phyloP scores from a whole-genome alignment of 1,140 invertebrate species.

The Caenorhabditis inopinata region DNA sequence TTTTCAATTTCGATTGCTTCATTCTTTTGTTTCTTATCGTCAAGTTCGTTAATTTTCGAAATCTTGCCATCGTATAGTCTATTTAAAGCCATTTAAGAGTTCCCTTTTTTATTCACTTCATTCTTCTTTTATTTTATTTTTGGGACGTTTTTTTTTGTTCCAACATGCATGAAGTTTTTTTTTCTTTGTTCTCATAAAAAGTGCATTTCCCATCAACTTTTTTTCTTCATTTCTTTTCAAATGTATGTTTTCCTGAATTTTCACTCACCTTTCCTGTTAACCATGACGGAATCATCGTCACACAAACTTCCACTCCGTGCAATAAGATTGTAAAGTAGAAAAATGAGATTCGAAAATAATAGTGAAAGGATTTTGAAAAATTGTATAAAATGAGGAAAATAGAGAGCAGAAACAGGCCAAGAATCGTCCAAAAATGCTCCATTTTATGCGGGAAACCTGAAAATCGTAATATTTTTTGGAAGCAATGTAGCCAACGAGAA shows the following conservation, averaged over 20 bases:
- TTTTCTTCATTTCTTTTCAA: not conserved
- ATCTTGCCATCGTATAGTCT: no score
- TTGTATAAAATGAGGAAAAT: not conserved
- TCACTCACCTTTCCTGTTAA: not conserved
- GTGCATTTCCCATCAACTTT: not conserved
- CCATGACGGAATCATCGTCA: conserved; percentile 3
- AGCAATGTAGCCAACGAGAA: no score
- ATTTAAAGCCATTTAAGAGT: no score
- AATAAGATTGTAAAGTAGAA: not conserved
- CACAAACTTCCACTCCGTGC: conserved; percentile 21
- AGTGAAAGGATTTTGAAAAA: not conserved
- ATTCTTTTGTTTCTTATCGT: no score
- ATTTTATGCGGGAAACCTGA: not conserved
- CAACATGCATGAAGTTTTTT: not conserved
- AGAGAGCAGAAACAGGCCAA: not conserved
- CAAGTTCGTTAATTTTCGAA: no score
- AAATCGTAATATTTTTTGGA: not conserved
- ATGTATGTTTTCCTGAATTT: not conserved
- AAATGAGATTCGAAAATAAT: conserved; percentile 15
- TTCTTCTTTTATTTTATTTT: not conserved
- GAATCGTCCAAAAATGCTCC: not conserved
- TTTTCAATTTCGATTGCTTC: no score
- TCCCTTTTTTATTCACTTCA: no score
- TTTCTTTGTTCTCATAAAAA: not conserved
- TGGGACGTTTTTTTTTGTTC: not conserved